Conservation (phyloP, 1,140 invertebrate species). For the Asobara japonica region DNA sequence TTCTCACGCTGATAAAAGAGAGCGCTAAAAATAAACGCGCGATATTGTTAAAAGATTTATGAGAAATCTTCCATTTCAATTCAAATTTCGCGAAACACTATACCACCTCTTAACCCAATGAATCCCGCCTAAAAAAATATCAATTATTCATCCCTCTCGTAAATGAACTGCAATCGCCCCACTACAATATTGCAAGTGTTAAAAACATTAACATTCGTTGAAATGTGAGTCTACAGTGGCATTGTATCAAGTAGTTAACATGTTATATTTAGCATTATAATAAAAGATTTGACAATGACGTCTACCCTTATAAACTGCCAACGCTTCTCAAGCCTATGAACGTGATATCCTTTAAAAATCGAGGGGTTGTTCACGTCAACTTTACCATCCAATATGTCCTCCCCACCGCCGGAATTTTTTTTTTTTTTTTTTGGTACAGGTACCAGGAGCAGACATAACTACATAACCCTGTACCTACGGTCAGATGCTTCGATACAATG, state of each 20-base stretch:
- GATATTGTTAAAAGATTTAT: too few species aligned
- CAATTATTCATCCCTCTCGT: background rate
- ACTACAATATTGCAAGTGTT: background rate
- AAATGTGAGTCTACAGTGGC: conserved; percentile 30
- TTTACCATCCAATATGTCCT: conserved; percentile 9
- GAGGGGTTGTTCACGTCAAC: conserved; percentile 26
- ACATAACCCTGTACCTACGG: conserved; percentile 30
- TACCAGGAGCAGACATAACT: conserved; percentile 17
- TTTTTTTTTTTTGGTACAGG: background rate
- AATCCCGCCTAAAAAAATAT: too few species aligned
- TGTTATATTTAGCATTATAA: conserved; percentile 69
- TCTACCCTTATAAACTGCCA: conserved; percentile 67
- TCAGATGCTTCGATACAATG: conserved; percentile 44
- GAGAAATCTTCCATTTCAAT: too few species aligned
- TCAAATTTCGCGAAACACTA: too few species aligned
- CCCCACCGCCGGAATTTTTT: background rate
- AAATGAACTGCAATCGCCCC: background rate
- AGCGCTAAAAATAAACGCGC: too few species aligned
- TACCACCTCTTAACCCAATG: too few species aligned
- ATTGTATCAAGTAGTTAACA: conserved; percentile 68
- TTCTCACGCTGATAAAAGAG: too few species aligned
- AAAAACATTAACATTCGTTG: conserved; percentile 9
- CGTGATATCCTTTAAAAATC: background rate
- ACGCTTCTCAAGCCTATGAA: conserved; percentile 51
- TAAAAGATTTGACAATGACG: conserved; percentile 58